Base-by-base conservation (phyloP, 2,797 vertebrate species). In the Ataeniobius toweri region DNA sequence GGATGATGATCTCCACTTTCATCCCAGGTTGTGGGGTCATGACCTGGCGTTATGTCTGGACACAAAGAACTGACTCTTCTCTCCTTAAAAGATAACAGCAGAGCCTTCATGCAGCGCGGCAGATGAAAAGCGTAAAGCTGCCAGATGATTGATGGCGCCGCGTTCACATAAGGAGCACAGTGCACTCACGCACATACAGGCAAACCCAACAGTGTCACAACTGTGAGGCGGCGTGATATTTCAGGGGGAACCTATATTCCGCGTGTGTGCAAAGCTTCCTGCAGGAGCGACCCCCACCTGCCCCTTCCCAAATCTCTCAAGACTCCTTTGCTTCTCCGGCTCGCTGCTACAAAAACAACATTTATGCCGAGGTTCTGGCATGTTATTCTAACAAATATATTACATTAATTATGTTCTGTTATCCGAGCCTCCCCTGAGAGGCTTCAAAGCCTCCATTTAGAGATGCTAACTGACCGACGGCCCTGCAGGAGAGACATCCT, bases 331-430 rank as follows among this genome's bases (percentile, higher is more conserved):
- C 86, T 86, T 85, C 86, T 88, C 79, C 46, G 77, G 75, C 86
- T 83, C 4, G 68, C 83, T 87, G 82, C 90, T 88, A 79, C 71
- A 90, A 94, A 91, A 94, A 94, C 93, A 95, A 93, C 90, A 95
- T 94, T 92, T 90, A 85, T 87, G 86, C 91, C 92, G 91, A 88
- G 86, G 81, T 87, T 83, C 71, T 81, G 90, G 86, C 89, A 77
- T 95, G 94, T 95, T 95, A 93, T 93, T 94, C 85, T 93, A 94
- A 92, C 88, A 92, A 94, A 93, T 93, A 93, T 80, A 93, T 92
- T 88, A 89, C 86, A 92, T 93, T 93, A 92, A 94, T 92, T 94
- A 92, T 86, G 89, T 83, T 48, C 83, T 10, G 93, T 91, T 85
- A 94, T 85, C 78, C 48, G 85, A 94, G 82, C 80, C 87, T 90